phyloP scores from a whole-genome alignment of 2,113 vertebrate genomes.

The Lutjanus erythropterus region DNA sequence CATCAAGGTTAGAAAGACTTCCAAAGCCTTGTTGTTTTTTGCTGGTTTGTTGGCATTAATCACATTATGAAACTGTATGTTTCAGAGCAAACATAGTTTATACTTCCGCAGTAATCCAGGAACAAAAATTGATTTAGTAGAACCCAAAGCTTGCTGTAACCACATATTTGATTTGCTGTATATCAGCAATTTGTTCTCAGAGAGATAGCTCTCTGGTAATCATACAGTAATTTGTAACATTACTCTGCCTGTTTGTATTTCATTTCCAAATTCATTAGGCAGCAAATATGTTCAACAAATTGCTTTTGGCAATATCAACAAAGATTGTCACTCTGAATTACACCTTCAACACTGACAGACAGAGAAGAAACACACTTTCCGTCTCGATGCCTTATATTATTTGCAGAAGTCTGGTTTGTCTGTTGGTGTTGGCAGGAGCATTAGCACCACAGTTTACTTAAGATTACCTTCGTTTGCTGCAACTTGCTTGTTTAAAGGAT shows the following conservation, averaged over 20 bases:
- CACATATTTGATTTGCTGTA: slow-evolving; percentile 45
- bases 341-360: slow-evolving; percentile 14
- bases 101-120: slow-evolving; percentile 40
- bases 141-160: slow-evolving; percentile 22
- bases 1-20: background rate
- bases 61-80: slow-evolving; percentile 23
- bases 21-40: slow-evolving; percentile 9
- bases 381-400: slow-evolving; percentile 2
- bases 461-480: slow-evolving; percentile 3
- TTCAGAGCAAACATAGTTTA: slow-evolving; percentile 45
- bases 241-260: slow-evolving; percentile 52
- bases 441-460: background rate
- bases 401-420: slow-evolving; percentile 13
- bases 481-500: slow-evolving; percentile 17
- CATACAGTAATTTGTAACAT: slow-evolving; percentile 58
- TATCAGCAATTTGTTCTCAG: slow-evolving; percentile 24
- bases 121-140: slow-evolving; percentile 10
- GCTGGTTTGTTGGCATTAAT: slow-evolving; percentile 21
- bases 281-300: slow-evolving; percentile 64
- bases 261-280: slow-evolving; percentile 59
- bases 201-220: slow-evolving; percentile 37
- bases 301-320: slow-evolving; percentile 53
- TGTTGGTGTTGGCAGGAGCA: background rate
- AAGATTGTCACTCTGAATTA: slow-evolving; percentile 30
- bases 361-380: slow-evolving; percentile 18